A percentile compares a stretch with the other conserved stretches of the same genome.
Evolutionary conservation across 2,888 invertebrate genomes (phyloP).

Genomic region (Volucella zonaria): DNA sequence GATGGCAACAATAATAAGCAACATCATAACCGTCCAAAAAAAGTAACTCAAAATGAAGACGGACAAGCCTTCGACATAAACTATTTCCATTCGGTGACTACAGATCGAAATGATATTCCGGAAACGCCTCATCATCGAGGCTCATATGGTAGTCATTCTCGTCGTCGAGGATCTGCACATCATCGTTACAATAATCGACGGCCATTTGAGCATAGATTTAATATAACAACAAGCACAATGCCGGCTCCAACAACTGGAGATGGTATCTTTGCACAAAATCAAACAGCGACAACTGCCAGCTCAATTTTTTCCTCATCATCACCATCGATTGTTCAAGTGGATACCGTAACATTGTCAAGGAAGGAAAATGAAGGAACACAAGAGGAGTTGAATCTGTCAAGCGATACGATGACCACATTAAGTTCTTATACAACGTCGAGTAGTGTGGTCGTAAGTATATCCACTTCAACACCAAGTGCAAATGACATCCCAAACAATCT

Average conservation of each 20-base stretch:
- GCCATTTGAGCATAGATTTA: slow-evolving; percentile 63
- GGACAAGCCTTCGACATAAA: slow-evolving; percentile 79
- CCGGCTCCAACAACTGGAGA: slow-evolving; percentile 22
- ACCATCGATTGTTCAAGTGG: slow-evolving; percentile 28
- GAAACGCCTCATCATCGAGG: slow-evolving; percentile 60
- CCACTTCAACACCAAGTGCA: slow-evolving; percentile 72
- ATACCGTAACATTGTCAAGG: slow-evolving; percentile 40
- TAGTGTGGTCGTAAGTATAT: slow-evolving; percentile 27
- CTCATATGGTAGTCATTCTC: slow-evolving; percentile 48
- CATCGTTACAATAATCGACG: slow-evolving; percentile 61
- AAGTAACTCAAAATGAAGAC: slow-evolving; percentile 60
- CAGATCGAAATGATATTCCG: slow-evolving; percentile 75
- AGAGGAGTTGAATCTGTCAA: background rate
- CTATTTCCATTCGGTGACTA: slow-evolving; percentile 76
- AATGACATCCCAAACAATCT: slow-evolving; percentile 75
- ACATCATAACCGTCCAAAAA: slow-evolving; percentile 51
- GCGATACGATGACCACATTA: slow-evolving; percentile 43
- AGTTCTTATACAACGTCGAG: slow-evolving; percentile 25
- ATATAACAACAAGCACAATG: slow-evolving; percentile 36
- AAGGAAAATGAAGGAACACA: background rate
- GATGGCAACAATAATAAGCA: slow-evolving; percentile 44
- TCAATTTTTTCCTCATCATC: slow-evolving; percentile 43
- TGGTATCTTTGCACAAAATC: slow-evolving; percentile 25
- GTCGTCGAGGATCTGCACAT: slow-evolving; percentile 57
- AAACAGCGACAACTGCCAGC: slow-evolving; percentile 37